Conservation (phyloP, 2,888 invertebrate genomes). For the Caenorhabditis afra region DNA sequence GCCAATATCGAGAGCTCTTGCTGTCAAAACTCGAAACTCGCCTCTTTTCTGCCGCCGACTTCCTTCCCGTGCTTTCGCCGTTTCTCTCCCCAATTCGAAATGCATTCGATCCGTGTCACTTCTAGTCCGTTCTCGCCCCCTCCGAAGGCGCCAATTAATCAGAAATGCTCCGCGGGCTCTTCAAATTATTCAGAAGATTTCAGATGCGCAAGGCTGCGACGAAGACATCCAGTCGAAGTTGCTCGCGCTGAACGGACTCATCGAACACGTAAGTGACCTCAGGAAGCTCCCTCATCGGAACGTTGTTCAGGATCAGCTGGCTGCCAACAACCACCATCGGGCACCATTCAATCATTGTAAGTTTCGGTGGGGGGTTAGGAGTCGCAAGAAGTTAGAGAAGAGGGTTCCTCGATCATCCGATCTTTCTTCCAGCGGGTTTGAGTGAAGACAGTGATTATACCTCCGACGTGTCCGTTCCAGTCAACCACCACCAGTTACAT, state of each 20-base stretch:
- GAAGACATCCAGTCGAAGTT: slow-evolving; percentile 73
- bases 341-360: slow-evolving; percentile 77
- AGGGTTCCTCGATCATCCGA: background rate
- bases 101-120: slow-evolving; percentile 17
- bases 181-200: slow-evolving; percentile 33
- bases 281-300: background rate
- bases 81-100: slow-evolving; percentile 25
- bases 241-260: slow-evolving; percentile 73
- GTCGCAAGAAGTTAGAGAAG: background rate
- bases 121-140: background rate
- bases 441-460: slow-evolving; percentile 98
- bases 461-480: slow-evolving; percentile 93
- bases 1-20: slow-evolving; percentile 13
- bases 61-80: background rate
- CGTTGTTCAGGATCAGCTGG: slow-evolving; percentile 65
- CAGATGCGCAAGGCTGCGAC: slow-evolving; percentile 73
- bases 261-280: slow-evolving; percentile 59
- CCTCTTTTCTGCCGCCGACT: slow-evolving; percentile 6
- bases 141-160: background rate
- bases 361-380: slow-evolving; percentile 30
- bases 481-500: slow-evolving; percentile 83
- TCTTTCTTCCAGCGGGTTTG: slow-evolving; percentile 87
- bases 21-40: slow-evolving; percentile 16
- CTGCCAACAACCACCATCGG: slow-evolving; percentile 63
- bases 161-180: background rate